Evolutionary conservation across 2,113 vertebrate genomes (phyloP), one percentile per base, ranked within the genome.

Genomic region (Istiophorus platypterus): DNA sequence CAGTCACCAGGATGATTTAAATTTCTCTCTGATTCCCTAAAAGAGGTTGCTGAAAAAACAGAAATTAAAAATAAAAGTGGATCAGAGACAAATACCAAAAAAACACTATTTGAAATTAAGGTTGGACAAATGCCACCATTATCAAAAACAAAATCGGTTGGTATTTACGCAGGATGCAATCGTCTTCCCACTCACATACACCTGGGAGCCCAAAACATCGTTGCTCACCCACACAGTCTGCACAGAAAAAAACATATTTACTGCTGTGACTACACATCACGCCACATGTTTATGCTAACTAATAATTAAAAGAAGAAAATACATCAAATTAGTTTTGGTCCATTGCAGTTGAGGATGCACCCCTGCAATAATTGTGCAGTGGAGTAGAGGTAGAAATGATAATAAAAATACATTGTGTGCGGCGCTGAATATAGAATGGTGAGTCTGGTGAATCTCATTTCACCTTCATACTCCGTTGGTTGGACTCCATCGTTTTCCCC

Each of bases 161-260:
- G 58, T 88, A 59, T 86, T 84, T 79, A 59, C 17, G 13, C 18
- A 63, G 58, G 29, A 72, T 47, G 26, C 59, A 29, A 42, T 34
- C 37, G 17, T 79, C 74, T 69, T 82, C 72, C 83, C 65, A 85
- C 89, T 70, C 59, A 24, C 18, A 42, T 52, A 54, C 61, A 87
- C 80, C 79, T 66, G 62, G 34, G 17, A 45, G 77, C 34, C 39
- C 39, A 9, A 11, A 22, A 80, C 63, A 57, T 47, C 10, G n/a
- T 6, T 12, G 59, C 22, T 11, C 66, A 34, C 76, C 72, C 68
- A 73, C 73, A 14, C 47, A 4, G 18, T 39, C 52, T 26, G 37
- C 70, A 34, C 26, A 39, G n/a, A 27, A 27, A 52, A 64, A 74
- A 62, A 58, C 62, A 63, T 26, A 9, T 7, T 4, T 12, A 12